These are phyloP conservation scores for Catostylus mosaicus DNA, from an alignment of 30 jellyfish, hydroid and myxozoan species.

Conservation along the genomic window DNA sequence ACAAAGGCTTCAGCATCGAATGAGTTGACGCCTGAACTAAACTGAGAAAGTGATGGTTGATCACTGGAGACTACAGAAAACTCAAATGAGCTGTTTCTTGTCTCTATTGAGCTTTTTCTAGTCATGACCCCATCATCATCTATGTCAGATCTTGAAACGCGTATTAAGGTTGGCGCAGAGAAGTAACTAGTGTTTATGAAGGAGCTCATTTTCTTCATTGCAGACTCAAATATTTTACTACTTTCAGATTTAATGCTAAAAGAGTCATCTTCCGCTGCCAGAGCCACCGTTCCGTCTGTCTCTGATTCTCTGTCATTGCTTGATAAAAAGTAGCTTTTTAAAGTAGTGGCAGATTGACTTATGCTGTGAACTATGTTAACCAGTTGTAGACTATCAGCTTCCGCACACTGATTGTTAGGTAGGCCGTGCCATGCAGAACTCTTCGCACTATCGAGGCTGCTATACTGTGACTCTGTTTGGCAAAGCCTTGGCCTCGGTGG, in stretches of 20 bases:
- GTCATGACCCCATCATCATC: conserved; percentile 36
- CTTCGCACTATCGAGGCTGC: conserved; percentile 33
- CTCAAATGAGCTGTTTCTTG: conserved; percentile 68
- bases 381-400: conserved; percentile 40
- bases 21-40: conserved; percentile 60
- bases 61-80: conserved; percentile 48
- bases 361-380: conserved; percentile 40
- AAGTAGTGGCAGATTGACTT: conserved; percentile 58
- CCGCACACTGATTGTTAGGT: conserved; percentile 66
- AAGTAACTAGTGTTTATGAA: conserved; percentile 30
- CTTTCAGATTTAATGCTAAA: conserved; percentile 65
- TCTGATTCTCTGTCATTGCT: conserved; percentile 38
- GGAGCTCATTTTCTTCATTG: conserved; percentile 48
- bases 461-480: conserved; percentile 17
- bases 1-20: conserved; percentile 40
- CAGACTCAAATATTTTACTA: conserved; percentile 45
- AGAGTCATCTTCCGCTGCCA: conserved; percentile 43
- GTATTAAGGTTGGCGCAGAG: conserved; percentile 52
- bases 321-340: conserved; percentile 9
- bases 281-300: background rate
- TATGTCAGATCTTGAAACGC: conserved; percentile 41
- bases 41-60: conserved; percentile 35
- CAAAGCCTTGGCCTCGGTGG: conserved; percentile 52
- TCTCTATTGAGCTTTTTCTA: conserved; percentile 54
- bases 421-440: conserved; percentile 69